Conservation (phyloP, 2,797 vertebrate genomes). For the Eulemur albifrons region DNA sequence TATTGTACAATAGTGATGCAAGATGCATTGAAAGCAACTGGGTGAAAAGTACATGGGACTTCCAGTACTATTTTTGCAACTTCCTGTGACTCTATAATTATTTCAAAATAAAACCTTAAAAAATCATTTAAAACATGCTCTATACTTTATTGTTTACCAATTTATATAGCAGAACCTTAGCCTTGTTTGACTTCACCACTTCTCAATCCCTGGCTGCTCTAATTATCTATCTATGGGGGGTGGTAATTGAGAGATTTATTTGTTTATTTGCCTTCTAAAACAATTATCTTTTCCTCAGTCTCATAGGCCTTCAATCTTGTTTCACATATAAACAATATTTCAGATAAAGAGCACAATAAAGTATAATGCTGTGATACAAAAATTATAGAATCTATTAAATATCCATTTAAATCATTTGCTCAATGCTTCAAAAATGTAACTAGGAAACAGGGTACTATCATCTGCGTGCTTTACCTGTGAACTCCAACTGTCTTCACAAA, state of each 20-base stretch:
- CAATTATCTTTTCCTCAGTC: background rate
- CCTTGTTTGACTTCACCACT: background rate
- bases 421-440: background rate
- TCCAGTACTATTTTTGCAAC: background rate
- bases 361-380: background rate
- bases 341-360: background rate
- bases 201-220: background rate
- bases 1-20: background rate
- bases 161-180: background rate
- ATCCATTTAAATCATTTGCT: background rate
- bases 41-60: background rate
- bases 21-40: background rate
- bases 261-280: conserved; percentile 20
- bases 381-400: background rate
- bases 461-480: background rate
- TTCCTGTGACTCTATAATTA: background rate
- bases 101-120: conserved; percentile 28
- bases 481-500: background rate
- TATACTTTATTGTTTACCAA: background rate
- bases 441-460: background rate
- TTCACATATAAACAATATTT: conserved; percentile 24
- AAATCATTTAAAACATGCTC: background rate
- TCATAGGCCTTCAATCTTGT: background rate
- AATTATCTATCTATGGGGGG: background rate
- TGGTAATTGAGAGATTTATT: background rate